phyloP scores from a whole-genome alignment of 2,113 vertebrate species.

The Rhipidura dahli region DNA sequence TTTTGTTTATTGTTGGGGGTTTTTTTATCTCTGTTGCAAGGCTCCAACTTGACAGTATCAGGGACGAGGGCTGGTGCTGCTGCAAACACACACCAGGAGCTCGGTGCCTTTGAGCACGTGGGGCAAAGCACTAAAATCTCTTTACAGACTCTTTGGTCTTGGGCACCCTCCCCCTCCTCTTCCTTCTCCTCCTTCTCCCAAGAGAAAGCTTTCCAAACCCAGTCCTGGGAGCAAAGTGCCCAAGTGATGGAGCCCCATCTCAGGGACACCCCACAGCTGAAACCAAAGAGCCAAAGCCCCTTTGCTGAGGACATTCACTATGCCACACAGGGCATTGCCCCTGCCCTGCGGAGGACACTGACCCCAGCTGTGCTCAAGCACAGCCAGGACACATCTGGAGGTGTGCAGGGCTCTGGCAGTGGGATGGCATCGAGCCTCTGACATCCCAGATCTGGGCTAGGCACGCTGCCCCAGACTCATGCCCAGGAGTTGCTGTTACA shows the following conservation, averaged over 20 bases:
- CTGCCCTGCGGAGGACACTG: fast-evolving
- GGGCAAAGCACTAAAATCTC: not conserved
- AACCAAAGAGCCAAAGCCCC: not conserved
- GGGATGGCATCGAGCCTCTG: not conserved
- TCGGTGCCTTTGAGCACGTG: fast-evolving
- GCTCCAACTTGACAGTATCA: not conserved
- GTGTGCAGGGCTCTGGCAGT: not conserved
- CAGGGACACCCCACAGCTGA: not conserved
- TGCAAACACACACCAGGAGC: not conserved
- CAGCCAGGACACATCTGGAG: not conserved
- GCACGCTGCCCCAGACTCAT: not conserved
- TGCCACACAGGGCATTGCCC: fast-evolving
- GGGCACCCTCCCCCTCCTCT: not conserved
- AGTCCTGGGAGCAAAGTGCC: not conserved
- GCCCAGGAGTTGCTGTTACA: not conserved
- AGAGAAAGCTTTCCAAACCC: not conserved
- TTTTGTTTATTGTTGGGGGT: not conserved
- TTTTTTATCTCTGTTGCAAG: not conserved
- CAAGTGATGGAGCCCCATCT: not conserved
- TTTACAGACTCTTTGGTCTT: fast-evolving
- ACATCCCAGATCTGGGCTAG: not conserved
- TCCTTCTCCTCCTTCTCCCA: not conserved
- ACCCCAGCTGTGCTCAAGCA: not conserved
- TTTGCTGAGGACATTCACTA: not conserved
- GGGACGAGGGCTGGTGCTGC: not conserved